These are phyloP conservation scores for Drosophila algonquin DNA, from an alignment of 2,888 invertebrate species.

Conservation along the genomic window DNA sequence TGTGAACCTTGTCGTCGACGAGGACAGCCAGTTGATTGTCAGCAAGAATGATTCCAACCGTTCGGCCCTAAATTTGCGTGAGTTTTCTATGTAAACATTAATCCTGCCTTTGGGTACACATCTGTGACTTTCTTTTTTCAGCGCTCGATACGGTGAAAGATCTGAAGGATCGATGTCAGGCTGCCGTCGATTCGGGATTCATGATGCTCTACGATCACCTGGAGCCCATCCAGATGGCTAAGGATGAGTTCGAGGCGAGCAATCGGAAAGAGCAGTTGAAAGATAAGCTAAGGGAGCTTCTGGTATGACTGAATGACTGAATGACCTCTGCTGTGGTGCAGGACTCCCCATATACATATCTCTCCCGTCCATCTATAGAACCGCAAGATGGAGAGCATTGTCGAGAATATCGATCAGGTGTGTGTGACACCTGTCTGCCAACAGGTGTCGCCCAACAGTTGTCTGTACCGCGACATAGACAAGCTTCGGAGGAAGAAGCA, in stretches of 20 bases:
- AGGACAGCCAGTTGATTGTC: no score
- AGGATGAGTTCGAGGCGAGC: conserved; percentile 7
- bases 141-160: conserved; percentile 52
- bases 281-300: conserved; percentile 33
- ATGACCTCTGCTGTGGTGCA: no score
- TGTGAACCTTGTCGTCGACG: conserved; percentile 37
- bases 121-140: conserved; percentile 3
- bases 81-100: conserved; percentile 27
- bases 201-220: conserved; percentile 42
- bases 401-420: conserved; percentile 8
- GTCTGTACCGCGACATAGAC: conserved; percentile 16
- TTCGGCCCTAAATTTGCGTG: conserved; percentile 61
- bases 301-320: conserved; percentile 40
- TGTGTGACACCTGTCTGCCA: neutral
- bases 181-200: conserved; percentile 38
- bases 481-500: conserved; percentile 10
- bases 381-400: conserved; percentile 2
- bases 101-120: neutral
- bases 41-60: conserved; percentile 47
- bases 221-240: conserved; percentile 10
- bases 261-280: conserved; percentile 24
- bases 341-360: neutral
- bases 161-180: conserved; percentile 49
- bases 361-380: conserved; percentile 10
- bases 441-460: neutral